Evolutionary conservation across 2,113 vertebrate genomes (phyloP).

Genomic region (Vulpes lagopus): DNA sequence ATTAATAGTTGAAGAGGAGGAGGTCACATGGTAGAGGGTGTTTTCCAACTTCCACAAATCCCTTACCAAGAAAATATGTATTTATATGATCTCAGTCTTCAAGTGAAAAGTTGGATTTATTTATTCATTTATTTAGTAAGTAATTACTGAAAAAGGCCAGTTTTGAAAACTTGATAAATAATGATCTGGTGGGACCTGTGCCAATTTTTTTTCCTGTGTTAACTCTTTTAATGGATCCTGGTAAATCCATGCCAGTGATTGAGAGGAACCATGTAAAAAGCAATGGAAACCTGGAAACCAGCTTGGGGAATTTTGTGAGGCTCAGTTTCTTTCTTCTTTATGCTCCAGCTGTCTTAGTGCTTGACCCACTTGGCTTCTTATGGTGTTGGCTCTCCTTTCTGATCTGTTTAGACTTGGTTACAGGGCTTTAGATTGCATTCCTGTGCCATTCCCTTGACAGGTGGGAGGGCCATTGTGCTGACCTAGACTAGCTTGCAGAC

Average conservation of each 20-base stretch:
- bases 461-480: neutral
- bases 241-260: neutral
- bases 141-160: neutral
- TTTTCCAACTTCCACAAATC: neutral
- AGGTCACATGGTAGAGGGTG: neutral
- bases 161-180: neutral
- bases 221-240: neutral
- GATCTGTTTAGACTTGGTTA: slow-evolving; percentile 18
- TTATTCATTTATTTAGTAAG: neutral
- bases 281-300: neutral
- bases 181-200: neutral
- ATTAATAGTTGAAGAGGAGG: neutral
- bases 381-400: slow-evolving; percentile 14
- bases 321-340: slow-evolving; percentile 3
- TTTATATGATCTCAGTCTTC: slow-evolving; percentile 25
- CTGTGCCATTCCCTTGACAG: neutral
- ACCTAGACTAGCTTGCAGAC: neutral
- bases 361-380: slow-evolving; percentile 50
- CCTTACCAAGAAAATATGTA: neutral
- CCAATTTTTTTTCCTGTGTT: neutral
- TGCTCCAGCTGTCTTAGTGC: neutral
- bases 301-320: neutral
- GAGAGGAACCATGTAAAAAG: neutral
- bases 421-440: neutral
- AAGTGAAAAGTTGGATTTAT: neutral